A percentile compares a stretch with the other conserved stretches of the same genome.
Conservation (phyloP, 2,113 vertebrate species). For the Ifrita kowaldi region DNA sequence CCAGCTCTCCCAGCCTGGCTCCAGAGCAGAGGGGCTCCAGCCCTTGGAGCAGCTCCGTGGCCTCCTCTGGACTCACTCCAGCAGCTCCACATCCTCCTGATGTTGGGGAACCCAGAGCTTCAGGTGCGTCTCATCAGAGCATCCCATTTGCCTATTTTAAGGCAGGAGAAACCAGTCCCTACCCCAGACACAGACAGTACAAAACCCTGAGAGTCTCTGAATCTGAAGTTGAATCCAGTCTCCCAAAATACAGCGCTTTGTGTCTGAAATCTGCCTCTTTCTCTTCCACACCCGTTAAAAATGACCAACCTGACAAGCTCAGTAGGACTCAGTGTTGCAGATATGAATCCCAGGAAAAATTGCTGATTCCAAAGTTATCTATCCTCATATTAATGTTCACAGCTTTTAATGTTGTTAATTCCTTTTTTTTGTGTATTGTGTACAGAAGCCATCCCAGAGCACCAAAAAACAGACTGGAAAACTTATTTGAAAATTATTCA, state of each 20-base stretch:
- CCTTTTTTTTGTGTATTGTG: neutral
- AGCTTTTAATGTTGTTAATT: neutral
- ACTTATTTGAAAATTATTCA: too few species aligned
- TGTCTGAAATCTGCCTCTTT: neutral
- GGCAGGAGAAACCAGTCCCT: neutral
- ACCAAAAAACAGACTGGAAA: too few species aligned
- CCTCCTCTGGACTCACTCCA: neutral
- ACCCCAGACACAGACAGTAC: neutral
- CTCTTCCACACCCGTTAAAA: neutral
- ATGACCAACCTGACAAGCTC: neutral
- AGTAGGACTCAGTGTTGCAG: neutral
- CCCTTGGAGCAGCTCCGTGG: fast-evolving
- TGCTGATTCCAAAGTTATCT: neutral
- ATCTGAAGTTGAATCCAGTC: neutral
- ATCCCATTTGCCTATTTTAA: neutral
- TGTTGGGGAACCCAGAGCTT: neutral
- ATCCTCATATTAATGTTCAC: neutral
- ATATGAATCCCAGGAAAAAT: neutral
- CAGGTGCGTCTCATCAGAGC: neutral
- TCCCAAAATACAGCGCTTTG: neutral
- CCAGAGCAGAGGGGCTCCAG: neutral
- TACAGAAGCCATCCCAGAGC: too few species aligned
- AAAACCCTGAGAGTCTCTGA: neutral
- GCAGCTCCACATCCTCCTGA: neutral
- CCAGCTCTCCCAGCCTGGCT: neutral